Conservation (phyloP, 2,888 invertebrate genomes). For the Resseliella maxima region DNA sequence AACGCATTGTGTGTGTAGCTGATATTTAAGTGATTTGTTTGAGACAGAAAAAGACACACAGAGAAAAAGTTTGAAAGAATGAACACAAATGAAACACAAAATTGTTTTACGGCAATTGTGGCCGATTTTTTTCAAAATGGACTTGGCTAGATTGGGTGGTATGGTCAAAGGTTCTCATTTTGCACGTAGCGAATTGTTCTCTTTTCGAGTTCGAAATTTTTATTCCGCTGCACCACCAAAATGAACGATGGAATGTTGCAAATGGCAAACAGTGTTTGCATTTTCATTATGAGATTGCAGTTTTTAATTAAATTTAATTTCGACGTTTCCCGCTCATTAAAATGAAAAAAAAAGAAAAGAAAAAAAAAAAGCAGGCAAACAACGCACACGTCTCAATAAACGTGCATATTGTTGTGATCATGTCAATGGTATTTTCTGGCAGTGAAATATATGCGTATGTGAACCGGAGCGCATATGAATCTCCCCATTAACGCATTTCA, state of each 20-base stretch:
- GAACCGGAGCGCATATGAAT: conserved; percentile 30
- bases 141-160: not conserved
- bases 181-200: not conserved
- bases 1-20: too few relatives aligned
- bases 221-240: too few relatives aligned
- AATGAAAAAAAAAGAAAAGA: not conserved
- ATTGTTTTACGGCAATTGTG: not conserved
- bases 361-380: not conserved
- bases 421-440: not conserved
- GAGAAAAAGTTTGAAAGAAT: not conserved
- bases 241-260: not conserved
- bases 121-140: not conserved
- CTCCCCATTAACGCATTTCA: conserved; percentile 8
- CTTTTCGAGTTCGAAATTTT: too few relatives aligned
- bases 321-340: conserved; percentile 1
- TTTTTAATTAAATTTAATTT: conserved; percentile 33
- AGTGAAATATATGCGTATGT: not conserved
- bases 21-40: too few relatives aligned
- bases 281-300: not conserved
- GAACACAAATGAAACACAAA: not conserved
- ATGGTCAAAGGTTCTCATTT: not conserved
- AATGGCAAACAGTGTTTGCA: not conserved
- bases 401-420: not conserved
- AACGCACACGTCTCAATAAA: not conserved
- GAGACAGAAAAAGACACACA: not conserved